Conservation (phyloP, 2,888 invertebrate genomes). For the Archips xylosteana region DNA sequence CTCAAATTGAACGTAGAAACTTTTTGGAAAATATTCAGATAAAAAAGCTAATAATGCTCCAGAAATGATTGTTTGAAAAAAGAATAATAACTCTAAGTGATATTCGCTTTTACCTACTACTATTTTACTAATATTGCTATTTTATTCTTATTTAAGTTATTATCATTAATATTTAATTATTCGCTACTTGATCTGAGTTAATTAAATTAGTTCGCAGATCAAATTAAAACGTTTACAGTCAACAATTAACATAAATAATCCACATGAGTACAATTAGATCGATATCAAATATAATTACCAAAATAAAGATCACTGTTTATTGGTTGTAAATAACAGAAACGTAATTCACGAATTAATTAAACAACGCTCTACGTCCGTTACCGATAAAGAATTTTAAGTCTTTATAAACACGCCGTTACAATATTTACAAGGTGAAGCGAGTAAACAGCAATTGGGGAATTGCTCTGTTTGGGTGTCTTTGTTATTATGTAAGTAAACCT, state of each 20-base stretch:
- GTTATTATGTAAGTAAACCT: conserved; percentile 30
- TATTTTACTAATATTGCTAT: too few relatives aligned
- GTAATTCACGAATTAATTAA: conserved; percentile 5
- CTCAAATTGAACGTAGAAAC: too few relatives aligned
- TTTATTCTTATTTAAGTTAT: too few relatives aligned
- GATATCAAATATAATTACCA: neutral
- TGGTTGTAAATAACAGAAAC: conserved; percentile 3
- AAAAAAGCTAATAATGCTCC: too few relatives aligned
- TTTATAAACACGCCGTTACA: conserved; percentile 23
- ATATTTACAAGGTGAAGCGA: conserved; percentile 27
- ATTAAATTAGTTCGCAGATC: neutral
- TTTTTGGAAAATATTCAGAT: too few relatives aligned
- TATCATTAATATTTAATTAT: too few relatives aligned
- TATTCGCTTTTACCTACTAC: too few relatives aligned
- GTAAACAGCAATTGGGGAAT: conserved; percentile 21
- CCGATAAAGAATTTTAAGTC: conserved; percentile 3
- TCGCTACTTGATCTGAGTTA: neutral
- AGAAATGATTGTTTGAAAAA: too few relatives aligned
- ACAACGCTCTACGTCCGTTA: conserved; percentile 9
- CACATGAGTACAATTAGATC: conserved; percentile 1
- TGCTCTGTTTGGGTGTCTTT: conserved; percentile 33
- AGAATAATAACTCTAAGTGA: too few relatives aligned
- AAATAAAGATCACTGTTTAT: conserved; percentile 9
- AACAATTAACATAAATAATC: neutral
- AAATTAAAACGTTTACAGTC: conserved; percentile 14